Evolutionary conservation across 2,797 vertebrate species (phyloP).

Genomic region (Sebastes kiyomatsui): DNA sequence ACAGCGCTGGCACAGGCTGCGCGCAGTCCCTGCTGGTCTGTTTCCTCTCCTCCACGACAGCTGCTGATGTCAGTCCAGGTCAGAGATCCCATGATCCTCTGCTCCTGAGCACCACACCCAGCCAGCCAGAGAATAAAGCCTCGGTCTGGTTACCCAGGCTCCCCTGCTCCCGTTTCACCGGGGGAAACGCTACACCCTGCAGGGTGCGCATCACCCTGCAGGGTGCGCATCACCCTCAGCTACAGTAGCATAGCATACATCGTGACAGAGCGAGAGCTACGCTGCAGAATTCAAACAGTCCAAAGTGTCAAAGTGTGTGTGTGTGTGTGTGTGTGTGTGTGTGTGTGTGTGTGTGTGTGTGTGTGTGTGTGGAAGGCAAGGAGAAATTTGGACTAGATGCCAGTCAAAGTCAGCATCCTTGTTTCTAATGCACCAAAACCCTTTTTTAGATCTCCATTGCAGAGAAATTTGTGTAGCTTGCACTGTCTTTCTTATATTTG

Average conservation of each 20-base stretch:
- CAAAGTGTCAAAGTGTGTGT: constrained; percentile 5
- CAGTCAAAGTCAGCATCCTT: constrained; percentile 23
- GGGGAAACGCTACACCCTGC: constrained; percentile 74
- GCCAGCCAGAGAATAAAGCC: constrained; percentile 70
- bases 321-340: neutral
- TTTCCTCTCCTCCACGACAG: constrained; percentile 65
- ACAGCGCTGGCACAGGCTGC: constrained; percentile 41
- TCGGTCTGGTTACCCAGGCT: constrained; percentile 71
- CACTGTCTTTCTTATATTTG: neutral
- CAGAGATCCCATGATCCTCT: constrained; percentile 77
- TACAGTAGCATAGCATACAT: constrained; percentile 17
- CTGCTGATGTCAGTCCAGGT: constrained; percentile 76
- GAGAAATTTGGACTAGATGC: constrained; percentile 14
- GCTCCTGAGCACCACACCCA: constrained; percentile 73
- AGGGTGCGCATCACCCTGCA: constrained; percentile 64
- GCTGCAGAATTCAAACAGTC: constrained; percentile 37
- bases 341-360: neutral
- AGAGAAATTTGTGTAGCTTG: neutral
- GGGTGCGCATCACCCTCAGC: constrained; percentile 58
- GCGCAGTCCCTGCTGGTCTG: constrained; percentile 43
- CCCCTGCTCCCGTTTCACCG: constrained; percentile 70
- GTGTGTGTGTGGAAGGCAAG: neutral
- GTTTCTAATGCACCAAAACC: constrained; percentile 22
- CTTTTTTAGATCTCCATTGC: neutral
- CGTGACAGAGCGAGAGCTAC: constrained; percentile 35